phyloP scores from a whole-genome alignment of 2,888 invertebrate species.

The Bembecia ichneumoniformis region DNA sequence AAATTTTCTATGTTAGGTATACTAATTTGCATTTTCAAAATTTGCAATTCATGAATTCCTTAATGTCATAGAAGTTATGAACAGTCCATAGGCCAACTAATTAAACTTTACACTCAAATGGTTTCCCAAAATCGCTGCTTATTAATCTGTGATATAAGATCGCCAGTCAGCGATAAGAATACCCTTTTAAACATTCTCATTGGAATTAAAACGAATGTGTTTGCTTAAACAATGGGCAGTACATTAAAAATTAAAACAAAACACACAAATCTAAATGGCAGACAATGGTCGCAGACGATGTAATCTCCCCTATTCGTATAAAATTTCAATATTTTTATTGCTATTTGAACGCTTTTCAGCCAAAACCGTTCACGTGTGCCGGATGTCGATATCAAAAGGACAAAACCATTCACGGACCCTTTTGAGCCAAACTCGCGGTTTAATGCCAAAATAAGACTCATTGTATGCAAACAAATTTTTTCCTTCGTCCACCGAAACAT shows the following conservation, averaged over 20 bases:
- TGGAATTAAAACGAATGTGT: neutral
- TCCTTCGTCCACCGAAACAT: neutral
- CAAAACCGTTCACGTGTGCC: constrained; percentile 54
- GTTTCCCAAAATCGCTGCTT: no score
- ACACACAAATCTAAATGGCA: neutral
- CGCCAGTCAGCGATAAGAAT: neutral
- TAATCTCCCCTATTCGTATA: constrained; percentile 12
- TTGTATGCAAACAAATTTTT: constrained; percentile 27
- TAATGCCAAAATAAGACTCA: constrained; percentile 53
- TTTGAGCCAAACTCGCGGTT: constrained; percentile 47
- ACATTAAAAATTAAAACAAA: constrained; percentile 1
- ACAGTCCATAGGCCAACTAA: no score
- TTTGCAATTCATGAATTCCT: no score
- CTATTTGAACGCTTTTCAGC: constrained; percentile 24
- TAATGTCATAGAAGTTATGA: no score
- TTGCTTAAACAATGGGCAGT: neutral
- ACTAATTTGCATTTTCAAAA: no score
- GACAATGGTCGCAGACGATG: constrained; percentile 14
- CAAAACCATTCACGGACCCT: constrained; percentile 45
- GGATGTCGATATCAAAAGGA: constrained; percentile 54
- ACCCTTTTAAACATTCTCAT: neutral
- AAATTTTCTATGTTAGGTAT: no score
- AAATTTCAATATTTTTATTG: constrained; percentile 37
- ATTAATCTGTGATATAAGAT: no score
- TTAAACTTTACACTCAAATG: no score